Evolutionary conservation across 2,888 invertebrate species (phyloP).

Genomic region (Euzophera pinguis): DNA sequence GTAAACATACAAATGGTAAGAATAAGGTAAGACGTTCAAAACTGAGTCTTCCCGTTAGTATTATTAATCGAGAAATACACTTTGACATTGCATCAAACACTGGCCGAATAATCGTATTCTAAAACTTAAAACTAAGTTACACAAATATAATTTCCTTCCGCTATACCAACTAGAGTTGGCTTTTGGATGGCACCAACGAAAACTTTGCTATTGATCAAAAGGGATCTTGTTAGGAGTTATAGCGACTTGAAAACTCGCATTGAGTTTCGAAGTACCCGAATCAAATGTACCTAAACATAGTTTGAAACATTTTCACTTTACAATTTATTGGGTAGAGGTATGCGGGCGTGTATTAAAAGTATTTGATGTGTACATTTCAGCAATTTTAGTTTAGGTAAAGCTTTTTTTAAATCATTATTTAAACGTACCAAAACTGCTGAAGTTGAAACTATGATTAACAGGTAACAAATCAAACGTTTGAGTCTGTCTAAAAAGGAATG

Average conservation of each 20-base stretch:
- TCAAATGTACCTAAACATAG: not conserved
- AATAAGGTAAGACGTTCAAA: too few relatives aligned
- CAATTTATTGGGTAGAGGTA: not conserved
- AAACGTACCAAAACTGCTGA: too few relatives aligned
- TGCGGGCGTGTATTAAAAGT: too few relatives aligned
- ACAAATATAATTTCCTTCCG: slow-evolving; percentile 18
- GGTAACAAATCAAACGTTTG: too few relatives aligned
- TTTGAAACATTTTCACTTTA: slow-evolving; percentile 1
- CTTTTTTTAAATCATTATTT: too few relatives aligned
- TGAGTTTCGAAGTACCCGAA: slow-evolving; percentile 10
- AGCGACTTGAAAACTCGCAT: not conserved
- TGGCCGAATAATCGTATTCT: not conserved
- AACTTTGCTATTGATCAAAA: not conserved
- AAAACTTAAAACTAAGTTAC: slow-evolving; percentile 5
- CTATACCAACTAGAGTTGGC: slow-evolving; percentile 17
- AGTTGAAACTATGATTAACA: too few relatives aligned
- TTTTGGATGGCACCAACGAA: not conserved
- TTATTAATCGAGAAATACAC: not conserved
- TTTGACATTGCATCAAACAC: not conserved
- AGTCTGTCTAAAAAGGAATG: too few relatives aligned
- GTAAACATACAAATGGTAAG: too few relatives aligned
- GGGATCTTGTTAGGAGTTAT: slow-evolving; percentile 5
- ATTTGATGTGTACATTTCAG: too few relatives aligned
- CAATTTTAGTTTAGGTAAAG: too few relatives aligned
- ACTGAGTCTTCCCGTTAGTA: too few relatives aligned